Evolutionary conservation across 37 sponge, comb jelly and placozoan species (phyloP).

Genomic region (Bolinopsis microptera): DNA sequence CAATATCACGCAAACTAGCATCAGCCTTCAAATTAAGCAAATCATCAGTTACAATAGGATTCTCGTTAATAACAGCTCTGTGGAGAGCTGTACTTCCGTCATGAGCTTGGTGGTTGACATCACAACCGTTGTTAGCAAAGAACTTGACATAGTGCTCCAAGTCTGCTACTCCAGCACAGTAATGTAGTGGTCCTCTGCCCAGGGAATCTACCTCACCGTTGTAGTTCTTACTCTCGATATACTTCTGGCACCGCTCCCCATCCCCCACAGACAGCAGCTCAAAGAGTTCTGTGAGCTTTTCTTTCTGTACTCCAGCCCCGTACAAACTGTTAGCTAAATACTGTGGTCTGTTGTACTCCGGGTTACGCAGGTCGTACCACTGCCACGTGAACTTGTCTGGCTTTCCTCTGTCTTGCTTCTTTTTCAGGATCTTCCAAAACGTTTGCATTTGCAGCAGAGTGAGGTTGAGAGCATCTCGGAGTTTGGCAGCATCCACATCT

Average conservation of each 20-base stretch:
- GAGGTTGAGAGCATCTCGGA: conserved; percentile 33
- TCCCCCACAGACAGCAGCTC: conserved; percentile 7
- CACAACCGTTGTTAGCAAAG: conserved; percentile 31
- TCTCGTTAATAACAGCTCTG: conserved; percentile 54
- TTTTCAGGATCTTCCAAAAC: conserved; percentile 46
- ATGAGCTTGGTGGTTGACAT: conserved; percentile 51
- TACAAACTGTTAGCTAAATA: conserved; percentile 46
- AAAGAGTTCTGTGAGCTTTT: neutral
- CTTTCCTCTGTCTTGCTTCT: conserved; percentile 50
- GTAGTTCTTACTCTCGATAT: neutral
- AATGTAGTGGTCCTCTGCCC: conserved; percentile 38
- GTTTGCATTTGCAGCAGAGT: conserved; percentile 58
- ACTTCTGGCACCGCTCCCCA: conserved; percentile 19
- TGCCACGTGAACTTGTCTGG: conserved; percentile 41
- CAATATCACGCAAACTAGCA: neutral
- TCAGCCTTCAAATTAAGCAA: neutral
- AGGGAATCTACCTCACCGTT: conserved; percentile 27
- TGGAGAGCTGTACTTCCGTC: conserved; percentile 47
- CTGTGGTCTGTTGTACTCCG: conserved; percentile 38
- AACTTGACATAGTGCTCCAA: conserved; percentile 19
- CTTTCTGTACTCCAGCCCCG: conserved; percentile 53
- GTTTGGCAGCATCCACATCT: conserved; percentile 52
- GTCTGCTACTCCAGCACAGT: conserved; percentile 24
- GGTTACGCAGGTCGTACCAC: conserved; percentile 38
- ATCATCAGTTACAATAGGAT: conserved; percentile 49